Base-by-base conservation (phyloP, 2,888 invertebrate species). In the Bembecia ichneumoniformis region DNA sequence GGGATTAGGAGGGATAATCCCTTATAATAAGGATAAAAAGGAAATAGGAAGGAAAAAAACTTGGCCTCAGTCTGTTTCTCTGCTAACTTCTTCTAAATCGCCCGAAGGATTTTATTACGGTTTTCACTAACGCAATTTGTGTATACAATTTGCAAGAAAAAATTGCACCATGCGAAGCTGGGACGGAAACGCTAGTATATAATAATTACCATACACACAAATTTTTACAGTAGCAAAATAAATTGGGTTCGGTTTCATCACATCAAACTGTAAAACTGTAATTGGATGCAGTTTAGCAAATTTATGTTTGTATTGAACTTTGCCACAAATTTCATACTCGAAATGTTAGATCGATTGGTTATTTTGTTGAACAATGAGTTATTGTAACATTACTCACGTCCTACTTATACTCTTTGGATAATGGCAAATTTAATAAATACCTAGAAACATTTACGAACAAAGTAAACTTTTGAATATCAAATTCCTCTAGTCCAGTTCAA, bases 221-320 rank as follows among this genome's bases (percentile, higher is more conserved):
- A 28, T 9, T 28, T 28, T 28, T 28, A 28, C 28, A 28, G 9
- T 7, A 28, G 28, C 28, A 28, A 28, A 28, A 28, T 28, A 28
- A n/a, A 28, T 28, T 28, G 2, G 28, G 7, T 28, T 28, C 2
- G 9, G 9, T 9, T 14, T 40, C 40, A 40, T 40, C n/a, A 40
- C 40, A 40, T 40, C 40, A 40, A 40, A 13, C 40, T 40, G 28
- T 28, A 28, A 28, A 7, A 56, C 55, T 63, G 67, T 58, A 69
- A 67, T 63, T 63, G 64, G 66, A 60, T 66, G 66, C 66, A 65
- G 66, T 70, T 57, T 51, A 48, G 40, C 58, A 64, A 66, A 74
- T 77, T 73, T 77, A 75, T 71, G 64, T 56, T 52, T 60, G 54
- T 64, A 54, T 66, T 80, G 77, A 78, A 77, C 77, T 79, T 77